Base-by-base conservation (phyloP, 2,888 invertebrate species). In the Drosophila quasianomalipes region DNA sequence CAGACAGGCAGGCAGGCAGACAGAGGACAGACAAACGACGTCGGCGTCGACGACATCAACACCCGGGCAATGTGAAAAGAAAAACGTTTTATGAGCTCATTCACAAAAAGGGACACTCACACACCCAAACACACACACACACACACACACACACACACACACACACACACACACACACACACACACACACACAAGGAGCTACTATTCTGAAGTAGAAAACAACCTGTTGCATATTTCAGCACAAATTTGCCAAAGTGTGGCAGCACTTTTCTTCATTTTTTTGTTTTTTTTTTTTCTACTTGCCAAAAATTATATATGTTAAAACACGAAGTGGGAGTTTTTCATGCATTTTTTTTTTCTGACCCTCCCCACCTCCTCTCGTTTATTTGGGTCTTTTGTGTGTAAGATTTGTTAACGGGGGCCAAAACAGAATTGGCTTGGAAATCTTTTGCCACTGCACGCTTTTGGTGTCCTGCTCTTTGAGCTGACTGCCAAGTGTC, bases 21-120 rank as follows among this genome's bases (percentile, higher is more conserved):
- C 73, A 35, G 33, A 47, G 69, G 75, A 74, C 73, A 58, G 68
- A 76, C 84, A 65, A 52, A 59, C 70, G 72, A 80, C 81, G 73
- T 62, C 70, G 70, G 70, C 74, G 76, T 74, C 78, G 86, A 81
- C 91, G 87, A 86, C 90, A 86, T 83, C 87, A 91, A 90, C 90
- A 86, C 90, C 90, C 87, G 55, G 74, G 70, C 89, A 69, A 83
- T 84, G 82, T 90, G 83, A 88, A 88, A 88, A 90, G 88, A 88
- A 91, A 88, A 88, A 89, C 87, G 89, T 90, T 88, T 91, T 91
- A 90, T 90, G 90, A 91, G 90, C 86, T 81, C 91, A 85, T 89
- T 89, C 89, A 90, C 88, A 87, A 87, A 87, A 90, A 87, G 88
- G 88, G 90, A 78, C 80, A 61, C 16, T 73, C 49, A 70, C 52